Conservation (phyloP, 2,113 vertebrate species). For the Loxodonta africana region DNA sequence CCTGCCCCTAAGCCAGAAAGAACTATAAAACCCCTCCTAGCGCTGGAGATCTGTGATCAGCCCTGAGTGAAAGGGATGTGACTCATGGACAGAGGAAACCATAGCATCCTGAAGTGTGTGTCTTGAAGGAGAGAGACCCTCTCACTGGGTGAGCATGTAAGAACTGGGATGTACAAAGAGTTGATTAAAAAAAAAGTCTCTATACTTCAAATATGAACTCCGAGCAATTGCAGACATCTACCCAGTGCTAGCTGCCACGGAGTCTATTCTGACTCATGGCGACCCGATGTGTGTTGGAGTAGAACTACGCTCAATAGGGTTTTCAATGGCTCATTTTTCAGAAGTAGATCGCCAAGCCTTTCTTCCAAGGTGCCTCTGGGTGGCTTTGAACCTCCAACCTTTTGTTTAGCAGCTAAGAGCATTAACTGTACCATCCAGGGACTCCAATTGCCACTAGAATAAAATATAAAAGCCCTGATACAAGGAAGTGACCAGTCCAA, state of each 20-base stretch:
- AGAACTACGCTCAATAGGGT: background rate
- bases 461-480: background rate
- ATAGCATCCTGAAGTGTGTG: background rate
- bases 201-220: background rate
- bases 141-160: background rate
- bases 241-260: background rate
- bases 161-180: background rate
- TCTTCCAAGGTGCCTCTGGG: too few relatives aligned
- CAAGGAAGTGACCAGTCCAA: background rate
- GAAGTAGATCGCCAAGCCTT: too few relatives aligned
- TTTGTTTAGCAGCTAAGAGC: too few relatives aligned
- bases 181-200: background rate
- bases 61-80: background rate
- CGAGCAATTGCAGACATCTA: background rate
- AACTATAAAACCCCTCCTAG: background rate
- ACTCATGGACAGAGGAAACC: background rate
- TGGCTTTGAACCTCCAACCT: too few relatives aligned
- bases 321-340: too few relatives aligned
- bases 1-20: background rate
- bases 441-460: background rate
- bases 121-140: background rate
- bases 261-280: background rate
- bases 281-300: background rate
- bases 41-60: background rate
- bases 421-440: too few relatives aligned